Evolutionary conservation across 2,113 vertebrate genomes (phyloP).

Genomic region (Piliocolobus tephrosceles): DNA sequence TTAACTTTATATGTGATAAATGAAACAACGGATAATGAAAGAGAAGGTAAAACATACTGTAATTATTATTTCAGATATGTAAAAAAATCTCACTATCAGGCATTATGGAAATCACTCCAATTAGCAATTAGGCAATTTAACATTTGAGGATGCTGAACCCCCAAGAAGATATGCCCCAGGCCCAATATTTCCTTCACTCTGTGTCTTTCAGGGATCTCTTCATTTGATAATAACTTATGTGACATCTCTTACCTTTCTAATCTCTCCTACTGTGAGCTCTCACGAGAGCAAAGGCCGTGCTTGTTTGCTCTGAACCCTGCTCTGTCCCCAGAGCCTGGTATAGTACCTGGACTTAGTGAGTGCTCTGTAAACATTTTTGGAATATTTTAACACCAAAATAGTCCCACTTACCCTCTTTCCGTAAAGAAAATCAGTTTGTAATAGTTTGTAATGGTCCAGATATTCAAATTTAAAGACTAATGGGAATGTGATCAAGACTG

Average conservation of each 20-base stretch:
- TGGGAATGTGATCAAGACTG: background rate
- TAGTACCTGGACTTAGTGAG: background rate
- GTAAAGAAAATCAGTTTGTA: background rate
- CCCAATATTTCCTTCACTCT: background rate
- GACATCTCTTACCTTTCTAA: background rate
- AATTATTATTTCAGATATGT: background rate
- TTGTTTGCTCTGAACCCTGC: background rate
- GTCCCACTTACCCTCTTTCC: background rate
- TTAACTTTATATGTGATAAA: background rate
- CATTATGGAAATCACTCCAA: background rate
- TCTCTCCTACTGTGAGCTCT: background rate
- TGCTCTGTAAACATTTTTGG: background rate
- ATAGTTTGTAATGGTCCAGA: background rate
- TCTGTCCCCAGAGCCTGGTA: background rate
- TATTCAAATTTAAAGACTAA: background rate
- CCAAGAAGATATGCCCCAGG: background rate
- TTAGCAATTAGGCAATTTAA: background rate
- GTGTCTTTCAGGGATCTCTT: background rate
- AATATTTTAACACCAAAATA: background rate
- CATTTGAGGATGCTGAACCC: background rate
- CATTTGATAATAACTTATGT: accelerated
- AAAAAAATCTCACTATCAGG: background rate
- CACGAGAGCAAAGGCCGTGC: background rate
- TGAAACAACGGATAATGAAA: background rate
- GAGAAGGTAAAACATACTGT: background rate